Percentiles rank a stretch among this genome's conserved stretches.
Evolutionary conservation across 2,888 invertebrate species (phyloP).

Genomic region (Opisthograptis luteolata): DNA sequence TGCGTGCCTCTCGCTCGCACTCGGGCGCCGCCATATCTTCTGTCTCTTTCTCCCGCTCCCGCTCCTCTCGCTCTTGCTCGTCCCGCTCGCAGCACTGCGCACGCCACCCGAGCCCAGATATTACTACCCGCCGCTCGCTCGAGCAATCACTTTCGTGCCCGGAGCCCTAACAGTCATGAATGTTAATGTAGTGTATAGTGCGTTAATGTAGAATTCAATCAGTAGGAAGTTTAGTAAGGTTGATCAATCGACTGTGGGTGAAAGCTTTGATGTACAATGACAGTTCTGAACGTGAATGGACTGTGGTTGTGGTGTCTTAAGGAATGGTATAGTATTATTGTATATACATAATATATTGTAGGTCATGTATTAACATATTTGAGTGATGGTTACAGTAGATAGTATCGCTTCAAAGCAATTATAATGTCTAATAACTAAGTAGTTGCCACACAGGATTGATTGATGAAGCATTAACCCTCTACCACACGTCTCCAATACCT

Average conservation of each 20-base stretch:
- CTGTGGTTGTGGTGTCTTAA: conserved; percentile 45
- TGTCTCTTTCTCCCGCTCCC: conserved; percentile 63
- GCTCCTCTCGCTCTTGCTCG: conserved; percentile 32
- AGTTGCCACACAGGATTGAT: conserved; percentile 41
- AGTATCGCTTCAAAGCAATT: conserved; percentile 30
- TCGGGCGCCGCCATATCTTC: conserved; percentile 82
- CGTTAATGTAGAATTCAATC: conserved; percentile 35
- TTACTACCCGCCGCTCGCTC: conserved; percentile 77
- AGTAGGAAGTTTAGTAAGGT: conserved; percentile 40
- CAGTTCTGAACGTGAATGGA: conserved; percentile 46
- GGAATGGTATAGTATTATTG: conserved; percentile 34
- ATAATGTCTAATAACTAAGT: conserved; percentile 39
- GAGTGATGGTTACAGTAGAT: conserved; percentile 12
- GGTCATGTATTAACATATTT: conserved; percentile 4
- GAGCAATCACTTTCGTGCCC: conserved; percentile 77
- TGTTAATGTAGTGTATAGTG: conserved; percentile 64
- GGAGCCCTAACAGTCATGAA: conserved; percentile 71
- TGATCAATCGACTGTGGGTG: conserved; percentile 41
- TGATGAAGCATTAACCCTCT: conserved; percentile 46
- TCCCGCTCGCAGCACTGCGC: conserved; percentile 78
- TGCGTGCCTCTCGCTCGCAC: conserved; percentile 84
- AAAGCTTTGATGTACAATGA: conserved; percentile 52
- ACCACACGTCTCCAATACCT: conserved; percentile 40
- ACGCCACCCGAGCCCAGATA: conserved; percentile 79
- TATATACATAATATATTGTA: conserved; percentile 42